Percentiles rank a stretch among this genome's conserved stretches.
Conservation (phyloP, 1,140 invertebrate species). For the Neuroterus valhalla region DNA sequence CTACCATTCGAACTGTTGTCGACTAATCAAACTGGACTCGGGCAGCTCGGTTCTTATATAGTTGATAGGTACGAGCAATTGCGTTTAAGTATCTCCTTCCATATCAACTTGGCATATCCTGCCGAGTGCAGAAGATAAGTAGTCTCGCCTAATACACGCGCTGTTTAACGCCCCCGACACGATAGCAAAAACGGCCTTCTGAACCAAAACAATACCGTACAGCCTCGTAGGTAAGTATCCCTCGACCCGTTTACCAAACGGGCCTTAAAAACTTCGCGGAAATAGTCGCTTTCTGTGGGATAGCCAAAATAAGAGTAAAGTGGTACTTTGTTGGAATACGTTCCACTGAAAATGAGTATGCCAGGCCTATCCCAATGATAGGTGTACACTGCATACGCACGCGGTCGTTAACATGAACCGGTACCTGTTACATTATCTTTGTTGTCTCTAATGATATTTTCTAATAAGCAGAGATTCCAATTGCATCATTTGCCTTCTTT, state of each 20-base stretch:
- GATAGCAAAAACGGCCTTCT: constrained; percentile 55
- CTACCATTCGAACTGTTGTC: constrained; percentile 33
- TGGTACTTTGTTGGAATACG: neutral
- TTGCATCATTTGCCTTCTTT: no score
- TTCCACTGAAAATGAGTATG: neutral
- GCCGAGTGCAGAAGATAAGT: constrained; percentile 51
- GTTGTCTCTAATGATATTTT: no score
- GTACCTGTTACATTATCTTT: no score
- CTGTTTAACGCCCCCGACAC: constrained; percentile 70
- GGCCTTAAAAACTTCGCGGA: constrained; percentile 16
- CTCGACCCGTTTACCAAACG: constrained; percentile 70
- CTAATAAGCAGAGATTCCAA: no score
- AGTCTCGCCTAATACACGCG: constrained; percentile 68
- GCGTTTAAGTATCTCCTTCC: constrained; percentile 58
- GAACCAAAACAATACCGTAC: constrained; percentile 73
- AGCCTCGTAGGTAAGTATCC: constrained; percentile 70
- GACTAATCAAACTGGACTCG: constrained; percentile 62
- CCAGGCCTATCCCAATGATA: no score
- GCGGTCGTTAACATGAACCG: no score
- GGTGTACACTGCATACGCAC: no score
- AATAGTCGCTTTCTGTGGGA: neutral
- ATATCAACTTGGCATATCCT: constrained; percentile 44
- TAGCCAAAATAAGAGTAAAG: neutral
- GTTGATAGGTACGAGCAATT: constrained; percentile 54
- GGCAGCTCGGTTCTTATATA: constrained; percentile 61